Percentiles rank a stretch among this genome's conserved stretches.
phyloP scores from a whole-genome alignment of 2,113 vertebrate species.

The Malaclemys terrapin region DNA sequence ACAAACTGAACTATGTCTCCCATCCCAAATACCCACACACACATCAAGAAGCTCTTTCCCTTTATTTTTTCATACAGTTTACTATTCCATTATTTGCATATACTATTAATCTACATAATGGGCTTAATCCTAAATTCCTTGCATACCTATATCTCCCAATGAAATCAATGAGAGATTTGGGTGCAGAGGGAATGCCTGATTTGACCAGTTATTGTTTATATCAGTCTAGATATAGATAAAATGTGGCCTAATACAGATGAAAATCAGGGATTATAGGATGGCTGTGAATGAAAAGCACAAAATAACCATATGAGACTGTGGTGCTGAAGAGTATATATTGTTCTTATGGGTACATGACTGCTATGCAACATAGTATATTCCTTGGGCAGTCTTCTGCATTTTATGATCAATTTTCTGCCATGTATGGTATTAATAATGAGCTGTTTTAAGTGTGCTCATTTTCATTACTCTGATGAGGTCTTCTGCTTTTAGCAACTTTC shows the following conservation, averaged over 20 bases:
- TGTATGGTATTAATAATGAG: slow-evolving; percentile 1
- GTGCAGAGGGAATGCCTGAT: neutral
- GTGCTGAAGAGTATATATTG: neutral
- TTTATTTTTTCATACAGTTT: slow-evolving; percentile 68
- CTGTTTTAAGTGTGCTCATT: slow-evolving; percentile 5
- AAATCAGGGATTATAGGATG: slow-evolving; percentile 47
- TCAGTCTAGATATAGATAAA: slow-evolving; percentile 56
- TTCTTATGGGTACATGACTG: neutral
- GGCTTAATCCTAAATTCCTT: slow-evolving; percentile 39
- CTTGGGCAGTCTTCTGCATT: slow-evolving; percentile 20
- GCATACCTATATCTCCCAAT: slow-evolving; percentile 26
- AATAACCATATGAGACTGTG: slow-evolving; percentile 41
- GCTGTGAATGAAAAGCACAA: slow-evolving; percentile 3
- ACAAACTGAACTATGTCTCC: slow-evolving; percentile 37
- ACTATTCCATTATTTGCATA: slow-evolving; percentile 69
- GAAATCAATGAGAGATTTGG: slow-evolving; percentile 32
- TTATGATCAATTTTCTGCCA: slow-evolving; percentile 39
- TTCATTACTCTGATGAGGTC: slow-evolving; percentile 28
- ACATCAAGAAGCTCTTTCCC: slow-evolving; percentile 5
- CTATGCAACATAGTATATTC: neutral
- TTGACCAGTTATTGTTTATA: slow-evolving; percentile 48
- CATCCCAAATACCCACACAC: neutral
- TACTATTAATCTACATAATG: slow-evolving; percentile 24
- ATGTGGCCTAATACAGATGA: slow-evolving; percentile 36
- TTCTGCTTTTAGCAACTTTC: slow-evolving; percentile 50